Evolutionary conservation across 2,113 vertebrate genomes (phyloP).

Genomic region (Leptobrachium ailaonicum): DNA sequence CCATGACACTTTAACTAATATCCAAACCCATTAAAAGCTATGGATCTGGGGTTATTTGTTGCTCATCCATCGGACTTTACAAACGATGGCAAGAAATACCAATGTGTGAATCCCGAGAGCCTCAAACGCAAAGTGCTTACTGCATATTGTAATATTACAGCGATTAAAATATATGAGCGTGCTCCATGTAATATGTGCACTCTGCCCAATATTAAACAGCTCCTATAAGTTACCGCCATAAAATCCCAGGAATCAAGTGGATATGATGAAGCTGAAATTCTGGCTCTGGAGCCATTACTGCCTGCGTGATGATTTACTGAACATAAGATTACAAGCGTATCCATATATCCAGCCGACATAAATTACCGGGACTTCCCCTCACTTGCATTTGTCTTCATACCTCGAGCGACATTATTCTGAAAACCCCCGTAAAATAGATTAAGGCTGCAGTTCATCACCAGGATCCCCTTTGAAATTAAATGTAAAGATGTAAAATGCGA

Average conservation of each 20-base stretch:
- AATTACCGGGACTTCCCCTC: slow-evolving; percentile 35
- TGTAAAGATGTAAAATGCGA: slow-evolving; percentile 13
- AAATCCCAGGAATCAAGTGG: slow-evolving; percentile 17
- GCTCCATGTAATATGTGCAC: slow-evolving; percentile 22
- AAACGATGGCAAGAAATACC: too few relatives aligned
- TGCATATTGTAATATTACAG: slow-evolving; percentile 42
- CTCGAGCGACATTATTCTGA: slow-evolving; percentile 33
- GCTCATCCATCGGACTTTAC: too few relatives aligned
- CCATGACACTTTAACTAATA: too few relatives aligned
- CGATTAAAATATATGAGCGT: slow-evolving; percentile 55
- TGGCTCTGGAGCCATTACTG: slow-evolving; percentile 28
- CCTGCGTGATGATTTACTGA: slow-evolving; percentile 46
- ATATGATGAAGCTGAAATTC: slow-evolving; percentile 39
- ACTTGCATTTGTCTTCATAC: slow-evolving; percentile 43
- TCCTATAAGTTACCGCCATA: slow-evolving; percentile 34
- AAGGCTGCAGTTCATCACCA: slow-evolving; percentile 20
- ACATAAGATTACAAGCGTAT: slow-evolving; percentile 48
- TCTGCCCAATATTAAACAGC: slow-evolving; percentile 34
- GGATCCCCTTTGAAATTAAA: slow-evolving; percentile 1
- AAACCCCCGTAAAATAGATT: slow-evolving; percentile 29
- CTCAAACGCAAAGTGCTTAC: slow-evolving; percentile 33
- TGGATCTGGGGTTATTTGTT: too few relatives aligned
- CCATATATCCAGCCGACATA: slow-evolving; percentile 43
- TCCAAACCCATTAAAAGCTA: too few relatives aligned
- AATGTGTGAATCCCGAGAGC: too few relatives aligned